A percentile compares a stretch with the other conserved stretches of the same genome.
phyloP scores from a whole-genome alignment of 2,888 invertebrate species.

The Microctonus hyperodae region DNA sequence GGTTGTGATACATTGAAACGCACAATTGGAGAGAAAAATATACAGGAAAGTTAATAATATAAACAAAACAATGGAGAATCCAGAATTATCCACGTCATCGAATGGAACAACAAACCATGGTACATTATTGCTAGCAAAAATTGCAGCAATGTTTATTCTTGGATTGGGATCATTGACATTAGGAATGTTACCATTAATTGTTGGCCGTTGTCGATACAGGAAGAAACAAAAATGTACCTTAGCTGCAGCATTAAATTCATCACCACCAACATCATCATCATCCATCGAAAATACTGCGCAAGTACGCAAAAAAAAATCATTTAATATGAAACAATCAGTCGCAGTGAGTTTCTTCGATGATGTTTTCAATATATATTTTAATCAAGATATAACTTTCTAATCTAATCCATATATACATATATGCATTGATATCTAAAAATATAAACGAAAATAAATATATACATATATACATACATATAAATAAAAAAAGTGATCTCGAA shows the following conservation, averaged over 20 bases:
- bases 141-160: slow-evolving; percentile 69
- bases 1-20: background rate
- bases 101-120: slow-evolving; percentile 25
- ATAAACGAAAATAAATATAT: too few species aligned
- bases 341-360: slow-evolving; percentile 30
- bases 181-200: slow-evolving; percentile 68
- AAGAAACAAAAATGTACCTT: slow-evolving; percentile 45
- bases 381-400: slow-evolving; percentile 10
- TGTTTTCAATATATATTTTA: slow-evolving; percentile 5
- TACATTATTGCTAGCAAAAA: slow-evolving; percentile 66
- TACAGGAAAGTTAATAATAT: too few species aligned
- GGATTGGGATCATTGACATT: slow-evolving; percentile 68
- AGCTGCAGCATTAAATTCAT: slow-evolving; percentile 50
- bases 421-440: background rate
- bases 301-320: slow-evolving; percentile 22
- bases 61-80: slow-evolving; percentile 36
- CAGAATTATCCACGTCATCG: slow-evolving; percentile 22
- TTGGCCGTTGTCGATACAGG: slow-evolving; percentile 54
- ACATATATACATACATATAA: background rate
- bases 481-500: background rate
- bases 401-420: background rate
- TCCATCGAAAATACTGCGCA: slow-evolving; percentile 44
- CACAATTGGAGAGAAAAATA: too few species aligned
- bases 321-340: slow-evolving; percentile 3
- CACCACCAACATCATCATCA: slow-evolving; percentile 51